Conservation (phyloP, 2,797 vertebrate genomes). For the Pangasius larnaudii region DNA sequence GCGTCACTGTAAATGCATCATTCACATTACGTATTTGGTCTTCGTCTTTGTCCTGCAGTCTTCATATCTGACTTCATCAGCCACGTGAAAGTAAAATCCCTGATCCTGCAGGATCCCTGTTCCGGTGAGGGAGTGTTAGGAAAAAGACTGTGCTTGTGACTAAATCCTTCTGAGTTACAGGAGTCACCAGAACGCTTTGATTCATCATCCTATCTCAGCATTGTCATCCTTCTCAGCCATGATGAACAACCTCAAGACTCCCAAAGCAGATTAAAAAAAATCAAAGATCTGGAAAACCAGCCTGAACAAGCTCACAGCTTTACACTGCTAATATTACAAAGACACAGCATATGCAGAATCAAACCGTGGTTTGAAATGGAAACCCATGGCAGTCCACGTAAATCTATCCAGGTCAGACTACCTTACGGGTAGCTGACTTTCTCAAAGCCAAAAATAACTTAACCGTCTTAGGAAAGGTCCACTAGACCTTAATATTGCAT, state of each 20-base stretch:
- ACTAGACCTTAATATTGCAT: constrained; percentile 43
- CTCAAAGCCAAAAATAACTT: background rate
- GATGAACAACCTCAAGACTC: constrained; percentile 47
- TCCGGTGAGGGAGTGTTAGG: background rate
- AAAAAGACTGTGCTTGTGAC: background rate
- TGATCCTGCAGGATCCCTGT: background rate
- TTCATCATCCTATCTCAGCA: constrained; percentile 36
- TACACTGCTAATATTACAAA: constrained; percentile 11
- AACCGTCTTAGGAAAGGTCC: constrained; percentile 1
- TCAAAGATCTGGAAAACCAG: constrained; percentile 34
- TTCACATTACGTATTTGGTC: background rate
- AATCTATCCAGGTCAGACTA: constrained; percentile 4
- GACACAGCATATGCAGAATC: background rate
- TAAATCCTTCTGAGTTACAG: constrained; percentile 26
- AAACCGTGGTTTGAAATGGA: background rate
- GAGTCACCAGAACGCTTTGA: constrained; percentile 17
- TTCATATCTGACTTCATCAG: background rate
- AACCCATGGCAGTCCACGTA: background rate
- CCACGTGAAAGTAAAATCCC: background rate
- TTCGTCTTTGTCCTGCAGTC: background rate
- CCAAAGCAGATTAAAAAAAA: constrained; percentile 54
- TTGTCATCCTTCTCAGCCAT: constrained; percentile 35
- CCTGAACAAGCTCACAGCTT: constrained; percentile 8
- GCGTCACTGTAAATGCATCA: background rate
- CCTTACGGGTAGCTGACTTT: background rate